Evolutionary conservation across 2,888 invertebrate genomes (phyloP).

Genomic region (Lepidochitona cinerea): DNA sequence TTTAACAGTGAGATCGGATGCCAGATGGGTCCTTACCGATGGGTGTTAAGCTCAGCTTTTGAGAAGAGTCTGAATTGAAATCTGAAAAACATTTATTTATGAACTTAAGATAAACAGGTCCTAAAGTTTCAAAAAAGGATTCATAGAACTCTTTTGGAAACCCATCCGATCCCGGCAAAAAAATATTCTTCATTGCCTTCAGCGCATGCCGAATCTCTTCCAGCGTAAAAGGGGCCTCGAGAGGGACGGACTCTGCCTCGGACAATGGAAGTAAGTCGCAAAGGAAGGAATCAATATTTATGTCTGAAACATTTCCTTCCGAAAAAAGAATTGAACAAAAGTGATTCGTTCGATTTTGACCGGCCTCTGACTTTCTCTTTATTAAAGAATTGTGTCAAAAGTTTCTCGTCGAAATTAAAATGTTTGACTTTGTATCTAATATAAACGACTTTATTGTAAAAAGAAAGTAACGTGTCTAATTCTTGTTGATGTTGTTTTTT

Average conservation of each 20-base stretch:
- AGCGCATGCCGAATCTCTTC: slow-evolving; percentile 4
- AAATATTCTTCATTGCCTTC: not conserved
- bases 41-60: slow-evolving; percentile 1
- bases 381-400: not conserved
- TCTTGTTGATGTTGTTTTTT: too few species aligned
- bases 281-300: not conserved
- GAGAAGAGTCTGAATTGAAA: not conserved
- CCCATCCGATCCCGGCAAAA: slow-evolving; percentile 10
- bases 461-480: too few species aligned
- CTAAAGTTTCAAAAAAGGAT: slow-evolving; percentile 5
- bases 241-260: too few species aligned
- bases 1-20: slow-evolving; percentile 40
- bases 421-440: not conserved
- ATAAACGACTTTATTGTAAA: not conserved
- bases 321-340: not conserved
- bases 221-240: not conserved
- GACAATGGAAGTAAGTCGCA: slow-evolving; percentile 3
- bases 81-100: not conserved
- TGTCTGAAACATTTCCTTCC: not conserved
- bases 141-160: slow-evolving; percentile 11
- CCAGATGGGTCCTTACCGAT: slow-evolving; percentile 36
- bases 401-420: slow-evolving; percentile 5
- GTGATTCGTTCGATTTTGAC: not conserved
- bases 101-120: not conserved
- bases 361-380: not conserved